These are phyloP conservation scores for Scolanthus callimorphus DNA, from an alignment of 92 coral and sea anemone genomes.

Conservation along the genomic window DNA sequence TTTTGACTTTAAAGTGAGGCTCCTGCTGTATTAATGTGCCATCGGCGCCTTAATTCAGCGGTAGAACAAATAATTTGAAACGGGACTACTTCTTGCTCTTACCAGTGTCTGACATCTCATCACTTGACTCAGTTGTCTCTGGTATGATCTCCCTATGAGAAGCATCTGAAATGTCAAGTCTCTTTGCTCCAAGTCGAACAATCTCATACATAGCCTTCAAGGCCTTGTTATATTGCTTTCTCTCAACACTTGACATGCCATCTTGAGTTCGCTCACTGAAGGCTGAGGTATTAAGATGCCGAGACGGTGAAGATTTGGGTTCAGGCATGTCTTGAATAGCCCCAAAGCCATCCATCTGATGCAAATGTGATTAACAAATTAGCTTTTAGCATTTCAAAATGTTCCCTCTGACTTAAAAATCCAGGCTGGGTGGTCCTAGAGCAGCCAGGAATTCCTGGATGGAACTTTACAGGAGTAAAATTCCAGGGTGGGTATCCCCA, in stretches of 20 bases:
- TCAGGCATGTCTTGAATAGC: neutral
- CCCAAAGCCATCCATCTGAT: constrained; percentile 22
- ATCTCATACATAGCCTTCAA: constrained; percentile 91
- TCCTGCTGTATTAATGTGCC: no score
- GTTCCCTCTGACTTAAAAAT: no score
- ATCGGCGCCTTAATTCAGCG: no score
- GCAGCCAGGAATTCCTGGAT: no score
- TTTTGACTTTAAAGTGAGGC: no score
- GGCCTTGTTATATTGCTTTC: constrained; percentile 86
- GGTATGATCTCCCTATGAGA: constrained; percentile 26
- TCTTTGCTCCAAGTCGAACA: constrained; percentile 72
- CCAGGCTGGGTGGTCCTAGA: no score
- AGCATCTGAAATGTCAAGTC: constrained; percentile 44
- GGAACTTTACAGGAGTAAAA: no score
- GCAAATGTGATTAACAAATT: no score
- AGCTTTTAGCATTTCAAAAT: no score
- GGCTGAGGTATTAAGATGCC: constrained; percentile 1
- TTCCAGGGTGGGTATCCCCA: no score
- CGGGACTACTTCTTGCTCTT: no score
- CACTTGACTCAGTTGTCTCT: constrained; percentile 63
- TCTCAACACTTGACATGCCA: constrained; percentile 76
- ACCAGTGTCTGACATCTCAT: constrained; percentile 10
- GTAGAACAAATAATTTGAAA: no score
- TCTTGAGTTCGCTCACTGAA: constrained; percentile 16
- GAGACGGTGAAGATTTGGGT: constrained; percentile 13